Percentiles rank a stretch among this genome's conserved stretches.
Conservation (phyloP, 2,888 invertebrate genomes). For the Drosophila kuntzei region DNA sequence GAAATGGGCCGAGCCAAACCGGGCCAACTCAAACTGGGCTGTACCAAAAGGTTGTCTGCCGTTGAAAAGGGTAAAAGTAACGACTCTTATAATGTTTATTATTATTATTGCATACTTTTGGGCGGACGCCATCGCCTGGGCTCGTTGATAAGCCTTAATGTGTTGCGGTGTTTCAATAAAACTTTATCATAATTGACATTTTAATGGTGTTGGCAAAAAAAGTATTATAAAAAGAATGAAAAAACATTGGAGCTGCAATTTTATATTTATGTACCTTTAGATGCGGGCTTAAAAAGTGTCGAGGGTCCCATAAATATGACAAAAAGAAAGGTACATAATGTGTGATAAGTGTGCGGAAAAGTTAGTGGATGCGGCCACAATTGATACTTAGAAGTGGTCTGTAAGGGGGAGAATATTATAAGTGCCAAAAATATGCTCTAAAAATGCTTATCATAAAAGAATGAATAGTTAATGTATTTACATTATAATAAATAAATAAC, state of each 20-base stretch:
- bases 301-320: slow-evolving; percentile 56
- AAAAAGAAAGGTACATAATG: slow-evolving; percentile 57
- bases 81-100: slow-evolving; percentile 73
- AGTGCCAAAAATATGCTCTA: not conserved
- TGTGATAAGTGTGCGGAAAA: slow-evolving; percentile 49
- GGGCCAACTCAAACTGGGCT: slow-evolving; percentile 4
- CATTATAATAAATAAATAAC: not conserved
- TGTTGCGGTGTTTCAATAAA: slow-evolving; percentile 77
- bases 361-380: not conserved
- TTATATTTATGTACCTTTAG: slow-evolving; percentile 63
- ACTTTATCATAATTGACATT: slow-evolving; percentile 80
- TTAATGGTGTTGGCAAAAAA: slow-evolving; percentile 65
- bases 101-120: slow-evolving; percentile 71
- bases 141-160: slow-evolving; percentile 74
- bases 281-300: slow-evolving; percentile 51
- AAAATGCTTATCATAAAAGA: not conserved
- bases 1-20: slow-evolving; percentile 48
- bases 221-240: slow-evolving; percentile 4
- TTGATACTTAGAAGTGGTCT: not conserved
- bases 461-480: not conserved
- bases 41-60: slow-evolving; percentile 31
- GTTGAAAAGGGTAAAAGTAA: slow-evolving; percentile 70
- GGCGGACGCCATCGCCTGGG: slow-evolving; percentile 40
- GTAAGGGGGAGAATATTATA: not conserved
- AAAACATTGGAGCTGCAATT: slow-evolving; percentile 48